These are phyloP conservation scores for Mobula birostris DNA, from an alignment of 2,113 vertebrate species.

Conservation along the genomic window DNA sequence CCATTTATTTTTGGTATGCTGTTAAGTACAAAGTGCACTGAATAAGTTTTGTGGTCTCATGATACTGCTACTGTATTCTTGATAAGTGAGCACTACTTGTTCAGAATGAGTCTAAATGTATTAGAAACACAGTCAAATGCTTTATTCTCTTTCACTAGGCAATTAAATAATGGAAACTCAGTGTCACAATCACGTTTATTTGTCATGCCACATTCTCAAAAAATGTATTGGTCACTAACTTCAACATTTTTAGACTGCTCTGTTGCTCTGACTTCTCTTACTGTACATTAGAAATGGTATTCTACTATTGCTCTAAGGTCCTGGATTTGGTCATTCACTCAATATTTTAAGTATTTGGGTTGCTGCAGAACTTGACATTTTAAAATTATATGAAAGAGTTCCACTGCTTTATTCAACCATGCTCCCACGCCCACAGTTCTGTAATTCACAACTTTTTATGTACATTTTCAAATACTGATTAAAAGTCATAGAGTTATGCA, in stretches of 20 bases:
- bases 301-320: neutral
- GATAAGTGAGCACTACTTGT: no score
- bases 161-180: neutral
- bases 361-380: no score
- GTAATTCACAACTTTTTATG: no score
- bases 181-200: neutral
- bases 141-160: neutral
- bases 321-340: neutral
- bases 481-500: no score
- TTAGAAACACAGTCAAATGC: neutral
- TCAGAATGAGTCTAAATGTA: neutral
- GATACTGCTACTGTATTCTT: no score
- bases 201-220: neutral
- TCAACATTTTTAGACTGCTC: neutral
- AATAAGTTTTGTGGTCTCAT: neutral
- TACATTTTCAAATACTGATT: no score
- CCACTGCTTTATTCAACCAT: no score
- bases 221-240: neutral
- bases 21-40: neutral
- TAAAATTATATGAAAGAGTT: no score
- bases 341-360: no score
- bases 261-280: neutral
- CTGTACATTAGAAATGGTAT: neutral
- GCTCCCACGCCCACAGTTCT: no score
- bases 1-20: neutral